These are phyloP conservation scores for Cricetomys ansorgei DNA, from an alignment of 2,113 vertebrate species.

Conservation along the genomic window DNA sequence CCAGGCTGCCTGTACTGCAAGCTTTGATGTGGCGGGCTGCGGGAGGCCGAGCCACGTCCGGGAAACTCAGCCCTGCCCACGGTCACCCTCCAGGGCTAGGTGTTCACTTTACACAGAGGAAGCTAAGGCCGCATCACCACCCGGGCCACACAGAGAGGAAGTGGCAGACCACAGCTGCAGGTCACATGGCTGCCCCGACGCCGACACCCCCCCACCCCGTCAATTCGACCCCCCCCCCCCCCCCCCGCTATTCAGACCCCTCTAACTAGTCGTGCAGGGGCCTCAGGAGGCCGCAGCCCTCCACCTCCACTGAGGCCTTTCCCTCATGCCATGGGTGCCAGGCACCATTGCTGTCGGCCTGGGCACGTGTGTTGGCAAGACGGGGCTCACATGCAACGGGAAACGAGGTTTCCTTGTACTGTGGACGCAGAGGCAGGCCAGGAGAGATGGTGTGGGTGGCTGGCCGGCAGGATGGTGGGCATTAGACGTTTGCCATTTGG, in stretches of 20 bases:
- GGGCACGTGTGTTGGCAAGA: not conserved
- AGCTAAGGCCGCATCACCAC: accelerated
- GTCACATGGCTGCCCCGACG: accelerated
- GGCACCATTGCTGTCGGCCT: not conserved
- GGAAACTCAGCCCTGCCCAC: accelerated
- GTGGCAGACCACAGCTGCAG: not conserved
- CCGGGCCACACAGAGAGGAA: not conserved
- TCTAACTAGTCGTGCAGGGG: not conserved
- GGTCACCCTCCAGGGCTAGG: accelerated
- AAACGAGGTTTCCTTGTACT: accelerated
- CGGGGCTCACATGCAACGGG: not conserved
- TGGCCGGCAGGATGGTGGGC: accelerated
- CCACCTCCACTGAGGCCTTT: not conserved
- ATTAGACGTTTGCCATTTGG: not conserved
- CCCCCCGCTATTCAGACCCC: too few relatives aligned
- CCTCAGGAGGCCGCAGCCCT: accelerated
- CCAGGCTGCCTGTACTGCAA: too few relatives aligned
- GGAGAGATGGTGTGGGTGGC: accelerated
- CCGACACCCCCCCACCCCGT: too few relatives aligned
- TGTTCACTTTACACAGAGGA: not conserved
- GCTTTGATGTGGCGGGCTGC: not conserved
- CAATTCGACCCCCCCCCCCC: too few relatives aligned
- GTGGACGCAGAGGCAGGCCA: not conserved
- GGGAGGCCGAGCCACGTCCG: accelerated
- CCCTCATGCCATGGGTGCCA: not conserved